Percentiles rank a stretch among this genome's conserved stretches.
Conservation (phyloP, 1,140 invertebrate species). For the Mylabris phalerata region DNA sequence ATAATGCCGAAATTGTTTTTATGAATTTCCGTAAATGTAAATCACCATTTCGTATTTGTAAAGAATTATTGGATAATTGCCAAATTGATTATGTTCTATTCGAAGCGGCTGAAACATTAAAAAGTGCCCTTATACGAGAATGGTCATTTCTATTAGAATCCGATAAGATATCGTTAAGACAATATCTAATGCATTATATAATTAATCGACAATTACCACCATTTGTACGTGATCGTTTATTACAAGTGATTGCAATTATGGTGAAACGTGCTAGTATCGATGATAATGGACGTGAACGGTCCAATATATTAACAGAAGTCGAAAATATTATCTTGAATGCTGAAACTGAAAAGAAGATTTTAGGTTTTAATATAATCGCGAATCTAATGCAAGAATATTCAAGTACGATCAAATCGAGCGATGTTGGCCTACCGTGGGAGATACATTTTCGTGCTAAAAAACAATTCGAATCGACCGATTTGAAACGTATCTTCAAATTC, state of each 20-base stretch:
- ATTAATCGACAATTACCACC: slow-evolving; percentile 55
- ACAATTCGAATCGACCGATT: slow-evolving; percentile 71
- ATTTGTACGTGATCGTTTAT: slow-evolving; percentile 59
- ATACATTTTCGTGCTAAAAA: slow-evolving; percentile 78
- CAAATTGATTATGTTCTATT: slow-evolving; percentile 78
- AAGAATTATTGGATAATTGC: slow-evolving; percentile 72
- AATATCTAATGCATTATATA: slow-evolving; percentile 74
- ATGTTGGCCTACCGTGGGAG: slow-evolving; percentile 80
- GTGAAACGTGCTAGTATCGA: slow-evolving; percentile 74
- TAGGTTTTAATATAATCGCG: slow-evolving; percentile 75
- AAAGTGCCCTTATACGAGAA: slow-evolving; percentile 74
- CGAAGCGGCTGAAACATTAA: slow-evolving; percentile 78
- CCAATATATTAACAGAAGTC: slow-evolving; percentile 65
- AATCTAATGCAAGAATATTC: slow-evolving; percentile 83
- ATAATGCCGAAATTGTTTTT: slow-evolving; percentile 71
- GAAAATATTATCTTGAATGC: slow-evolving; percentile 61
- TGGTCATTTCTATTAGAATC: slow-evolving; percentile 62
- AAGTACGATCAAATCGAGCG: slow-evolving; percentile 73
- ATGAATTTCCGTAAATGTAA: slow-evolving; percentile 74
- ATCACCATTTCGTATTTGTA: slow-evolving; percentile 73
- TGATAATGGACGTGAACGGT: slow-evolving; percentile 60
- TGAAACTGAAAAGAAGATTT: slow-evolving; percentile 54
- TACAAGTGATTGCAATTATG: slow-evolving; percentile 78
- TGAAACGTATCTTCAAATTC: slow-evolving; percentile 67
- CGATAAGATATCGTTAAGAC: slow-evolving; percentile 64